Conservation (phyloP, 1,140 invertebrate genomes). For the Hycleus phaleratus region DNA sequence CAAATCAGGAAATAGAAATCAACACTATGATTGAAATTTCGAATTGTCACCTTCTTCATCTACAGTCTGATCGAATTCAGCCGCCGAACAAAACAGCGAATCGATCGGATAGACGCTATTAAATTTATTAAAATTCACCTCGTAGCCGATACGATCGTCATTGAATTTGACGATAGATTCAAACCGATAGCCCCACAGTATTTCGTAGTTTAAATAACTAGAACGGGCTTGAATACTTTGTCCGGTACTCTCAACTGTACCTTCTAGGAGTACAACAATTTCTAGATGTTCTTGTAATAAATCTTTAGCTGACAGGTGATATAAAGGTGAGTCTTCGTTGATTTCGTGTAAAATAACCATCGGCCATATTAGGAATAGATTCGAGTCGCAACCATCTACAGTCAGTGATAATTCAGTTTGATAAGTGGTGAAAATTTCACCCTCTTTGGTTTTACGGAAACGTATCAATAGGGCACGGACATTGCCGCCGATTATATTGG, state of each 20-base stretch:
- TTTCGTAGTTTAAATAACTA: constrained; percentile 30
- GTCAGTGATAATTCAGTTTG: constrained; percentile 50
- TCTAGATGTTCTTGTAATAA: constrained; percentile 86
- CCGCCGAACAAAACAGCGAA: constrained; percentile 74
- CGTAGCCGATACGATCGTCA: constrained; percentile 84
- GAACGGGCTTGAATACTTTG: neutral
- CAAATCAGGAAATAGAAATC: too few species aligned
- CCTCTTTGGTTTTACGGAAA: constrained; percentile 79
- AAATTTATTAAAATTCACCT: constrained; percentile 83
- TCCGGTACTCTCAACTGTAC: neutral
- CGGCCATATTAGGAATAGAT: constrained; percentile 93
- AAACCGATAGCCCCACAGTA: constrained; percentile 91
- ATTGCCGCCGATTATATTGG: constrained; percentile 88
- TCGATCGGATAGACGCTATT: constrained; percentile 75
- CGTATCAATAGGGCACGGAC: constrained; percentile 84
- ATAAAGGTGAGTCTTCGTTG: constrained; percentile 74
- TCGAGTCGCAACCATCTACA: constrained; percentile 73
- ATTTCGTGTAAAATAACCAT: constrained; percentile 78
- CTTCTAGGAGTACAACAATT: constrained; percentile 63
- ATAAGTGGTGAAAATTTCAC: constrained; percentile 72
- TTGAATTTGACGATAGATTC: constrained; percentile 80
- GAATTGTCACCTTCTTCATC: too few species aligned
- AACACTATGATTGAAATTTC: too few species aligned
- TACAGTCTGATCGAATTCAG: constrained; percentile 45
- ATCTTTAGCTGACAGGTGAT: constrained; percentile 77